Evolutionary conservation across 2,888 invertebrate species (phyloP), one percentile per base, ranked within the genome.

Genomic region (Thecocarcelia acutangulata): DNA sequence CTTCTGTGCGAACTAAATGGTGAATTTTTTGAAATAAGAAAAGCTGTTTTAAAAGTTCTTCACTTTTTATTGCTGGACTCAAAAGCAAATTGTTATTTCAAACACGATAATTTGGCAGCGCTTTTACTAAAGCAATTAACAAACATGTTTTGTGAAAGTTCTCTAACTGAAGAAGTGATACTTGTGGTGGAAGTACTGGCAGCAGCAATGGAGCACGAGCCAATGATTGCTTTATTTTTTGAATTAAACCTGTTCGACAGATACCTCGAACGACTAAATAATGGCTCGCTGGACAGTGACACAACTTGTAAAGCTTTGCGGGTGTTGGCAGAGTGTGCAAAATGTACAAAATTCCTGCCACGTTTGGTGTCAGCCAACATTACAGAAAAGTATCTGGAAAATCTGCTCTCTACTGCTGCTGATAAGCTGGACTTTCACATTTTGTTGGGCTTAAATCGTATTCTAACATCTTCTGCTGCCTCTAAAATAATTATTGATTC

Each of bases 181-280:
- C 86, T 85, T 3, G 84, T 88, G 3, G 84, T 89, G 5, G 89
- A 88, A 2, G 88, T 86, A 2, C 56, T 89, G 48, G 84, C 88
- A 21, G 85, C 86, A 3, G 87, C 88, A 1, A 76, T 89, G 85
- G 85, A 86, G 0, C 85, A 87, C 1, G 87, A 88, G 37, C 84
- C 85, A 42, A 86, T 89, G 85, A 84, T 87, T 0, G 85, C 87
- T 40, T 58, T 89, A 6, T 89, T 88, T 58, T 89, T 89, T 54
- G 87, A 89, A 48, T 85, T 86, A 24, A 89, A 89, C 79, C 85
- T 88, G 0, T 89, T 88, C 40, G 87, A 89, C 6, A 81, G 83
- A 68, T 85, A 87, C 37, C 75, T 87, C 15, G 85, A 85, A 63
- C 75, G 85, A 3, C 11, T 89, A 5, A 79, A 78, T 5, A 73